Evolutionary conservation across 2,888 invertebrate species (phyloP).

Genomic region (Gortyna flavago): DNA sequence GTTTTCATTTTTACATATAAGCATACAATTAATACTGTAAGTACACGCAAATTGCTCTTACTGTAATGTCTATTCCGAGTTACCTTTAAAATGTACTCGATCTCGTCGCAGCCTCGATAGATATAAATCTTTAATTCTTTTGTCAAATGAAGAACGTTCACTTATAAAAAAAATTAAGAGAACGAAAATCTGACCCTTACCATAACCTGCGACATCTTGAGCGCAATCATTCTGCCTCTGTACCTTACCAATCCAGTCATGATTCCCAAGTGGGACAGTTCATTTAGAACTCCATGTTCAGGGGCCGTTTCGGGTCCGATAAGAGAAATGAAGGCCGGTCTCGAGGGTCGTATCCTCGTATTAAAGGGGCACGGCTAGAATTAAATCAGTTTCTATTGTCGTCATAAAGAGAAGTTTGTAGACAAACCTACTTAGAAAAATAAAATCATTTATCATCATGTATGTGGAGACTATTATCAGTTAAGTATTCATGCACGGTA

Average conservation of each 20-base stretch:
- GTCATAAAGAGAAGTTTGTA: background rate
- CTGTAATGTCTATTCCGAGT: background rate
- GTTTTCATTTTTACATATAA: background rate
- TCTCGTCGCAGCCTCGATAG: background rate
- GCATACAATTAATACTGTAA: background rate
- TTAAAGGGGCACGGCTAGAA: background rate
- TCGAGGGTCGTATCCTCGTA: background rate
- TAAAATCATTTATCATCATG: too few relatives aligned
- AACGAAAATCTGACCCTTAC: background rate
- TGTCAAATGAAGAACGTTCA: background rate
- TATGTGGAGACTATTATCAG: background rate
- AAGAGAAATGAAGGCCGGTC: slow-evolving; percentile 7
- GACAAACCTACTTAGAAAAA: too few relatives aligned
- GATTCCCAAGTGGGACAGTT: slow-evolving; percentile 22
- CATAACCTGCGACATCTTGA: background rate
- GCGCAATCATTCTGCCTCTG: background rate
- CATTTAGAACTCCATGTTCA: slow-evolving; percentile 9
- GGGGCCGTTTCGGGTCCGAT: background rate
- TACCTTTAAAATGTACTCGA: background rate
- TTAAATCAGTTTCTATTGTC: slow-evolving; percentile 15
- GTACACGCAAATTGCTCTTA: background rate
- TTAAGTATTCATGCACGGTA: background rate
- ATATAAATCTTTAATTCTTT: background rate
- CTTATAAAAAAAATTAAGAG: background rate
- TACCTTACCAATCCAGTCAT: background rate